Conservation (phyloP, 2,113 vertebrate genomes). For the Ginglymostoma cirratum region DNA sequence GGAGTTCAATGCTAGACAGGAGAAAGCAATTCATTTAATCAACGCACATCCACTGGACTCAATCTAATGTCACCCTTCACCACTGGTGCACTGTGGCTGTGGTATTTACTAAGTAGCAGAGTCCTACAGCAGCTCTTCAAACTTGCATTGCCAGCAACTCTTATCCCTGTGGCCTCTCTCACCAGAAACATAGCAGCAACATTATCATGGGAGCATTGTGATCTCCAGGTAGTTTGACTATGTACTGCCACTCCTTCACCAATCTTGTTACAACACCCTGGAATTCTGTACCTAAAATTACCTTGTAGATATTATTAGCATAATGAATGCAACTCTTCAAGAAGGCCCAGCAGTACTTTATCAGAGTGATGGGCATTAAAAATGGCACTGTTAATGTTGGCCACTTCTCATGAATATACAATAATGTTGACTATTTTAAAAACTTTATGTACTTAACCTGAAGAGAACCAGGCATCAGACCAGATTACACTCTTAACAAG, state of each 20-base stretch:
- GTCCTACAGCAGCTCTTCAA: neutral
- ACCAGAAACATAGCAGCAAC: neutral
- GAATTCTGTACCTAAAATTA: no score
- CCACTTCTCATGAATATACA: neutral
- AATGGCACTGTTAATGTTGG: neutral
- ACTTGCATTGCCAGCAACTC: neutral
- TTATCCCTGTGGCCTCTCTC: neutral
- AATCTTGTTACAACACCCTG: no score
- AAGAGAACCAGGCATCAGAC: neutral
- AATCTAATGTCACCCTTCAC: neutral
- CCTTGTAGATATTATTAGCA: no score
- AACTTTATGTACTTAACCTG: neutral
- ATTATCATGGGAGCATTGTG: neutral
- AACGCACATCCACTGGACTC: neutral
- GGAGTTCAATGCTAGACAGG: neutral
- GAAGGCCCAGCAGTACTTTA: neutral
- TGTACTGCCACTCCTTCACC: no score
- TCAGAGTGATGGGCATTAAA: neutral
- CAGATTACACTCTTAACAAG: neutral
- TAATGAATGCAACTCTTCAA: neutral
- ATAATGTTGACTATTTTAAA: neutral
- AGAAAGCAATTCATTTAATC: neutral
- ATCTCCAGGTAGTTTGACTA: no score
- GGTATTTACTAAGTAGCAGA: neutral
- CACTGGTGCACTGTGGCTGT: neutral